Evolutionary conservation across 2,797 vertebrate species (phyloP).

Genomic region (Synanceia verrucosa): DNA sequence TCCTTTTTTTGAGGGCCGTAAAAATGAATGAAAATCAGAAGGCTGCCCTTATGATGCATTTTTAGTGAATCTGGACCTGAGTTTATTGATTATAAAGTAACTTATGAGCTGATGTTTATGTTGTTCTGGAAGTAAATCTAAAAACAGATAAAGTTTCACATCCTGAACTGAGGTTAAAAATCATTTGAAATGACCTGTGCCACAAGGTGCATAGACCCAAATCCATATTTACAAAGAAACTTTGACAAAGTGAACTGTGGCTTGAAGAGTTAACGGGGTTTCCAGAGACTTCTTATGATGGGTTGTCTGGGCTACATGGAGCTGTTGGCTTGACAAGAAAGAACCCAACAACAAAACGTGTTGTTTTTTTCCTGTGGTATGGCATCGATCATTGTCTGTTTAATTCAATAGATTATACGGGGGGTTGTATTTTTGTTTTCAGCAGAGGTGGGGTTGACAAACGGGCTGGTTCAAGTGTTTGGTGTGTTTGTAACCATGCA

Average conservation of each 20-base stretch:
- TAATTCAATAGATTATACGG: background rate
- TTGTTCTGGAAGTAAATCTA: background rate
- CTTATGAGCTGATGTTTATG: constrained; percentile 1
- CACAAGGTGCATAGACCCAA: constrained; percentile 30
- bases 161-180: background rate
- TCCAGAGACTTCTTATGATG: background rate
- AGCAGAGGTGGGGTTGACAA: constrained; percentile 14
- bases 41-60: background rate
- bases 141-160: too few relatives aligned
- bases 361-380: background rate
- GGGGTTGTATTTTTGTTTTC: background rate
- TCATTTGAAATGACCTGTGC: constrained; percentile 7
- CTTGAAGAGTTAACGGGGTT: constrained; percentile 18
- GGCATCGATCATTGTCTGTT: constrained; percentile 9
- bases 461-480: constrained; percentile 18
- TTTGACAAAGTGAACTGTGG: constrained; percentile 33
- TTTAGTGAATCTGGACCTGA: constrained; percentile 50
- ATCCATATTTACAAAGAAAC: constrained; percentile 9
- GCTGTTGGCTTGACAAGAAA: constrained; percentile 37
- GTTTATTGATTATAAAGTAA: background rate
- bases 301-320: constrained; percentile 37
- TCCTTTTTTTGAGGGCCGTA: background rate
- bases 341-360: background rate
- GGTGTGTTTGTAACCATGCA: background rate
- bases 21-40: background rate